Conservation (phyloP, 1,140 invertebrate genomes). For the Lordiphosa stackelbergi region DNA sequence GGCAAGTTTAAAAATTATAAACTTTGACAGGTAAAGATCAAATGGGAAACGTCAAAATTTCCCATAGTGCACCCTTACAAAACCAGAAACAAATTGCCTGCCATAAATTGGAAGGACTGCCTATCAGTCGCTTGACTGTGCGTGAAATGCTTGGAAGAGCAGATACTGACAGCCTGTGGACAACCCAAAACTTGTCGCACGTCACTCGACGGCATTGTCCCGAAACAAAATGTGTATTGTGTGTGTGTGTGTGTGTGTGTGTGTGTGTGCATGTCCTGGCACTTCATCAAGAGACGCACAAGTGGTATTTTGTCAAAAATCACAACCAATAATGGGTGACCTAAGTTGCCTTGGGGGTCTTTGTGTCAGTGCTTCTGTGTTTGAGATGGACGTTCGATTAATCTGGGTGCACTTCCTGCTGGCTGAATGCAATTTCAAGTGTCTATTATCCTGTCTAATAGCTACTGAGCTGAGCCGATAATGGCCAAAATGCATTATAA, state of each 20-base stretch:
- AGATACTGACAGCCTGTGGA: constrained; percentile 56
- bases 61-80: neutral
- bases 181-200: constrained; percentile 64
- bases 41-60: no score
- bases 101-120: constrained; percentile 64
- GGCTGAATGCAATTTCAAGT: constrained; percentile 45
- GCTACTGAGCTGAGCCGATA: constrained; percentile 23
- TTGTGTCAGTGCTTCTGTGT: constrained; percentile 2
- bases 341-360: neutral
- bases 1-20: neutral
- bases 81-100: constrained; percentile 56
- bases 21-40: no score
- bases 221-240: constrained; percentile 23
- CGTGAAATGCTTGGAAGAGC: constrained; percentile 40
- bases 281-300: constrained; percentile 41
- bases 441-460: constrained; percentile 45
- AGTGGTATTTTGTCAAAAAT: constrained; percentile 64
- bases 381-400: constrained; percentile 48
- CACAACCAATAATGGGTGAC: constrained; percentile 37
- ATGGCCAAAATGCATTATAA: constrained; percentile 24
- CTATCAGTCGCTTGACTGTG: constrained; percentile 63
- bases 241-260: constrained; percentile 5
- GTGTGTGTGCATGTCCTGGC: constrained; percentile 22
- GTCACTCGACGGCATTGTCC: constrained; percentile 15
- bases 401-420: constrained; percentile 28